Conservation (phyloP, 2,888 invertebrate species). For the Lochmaea capreae region DNA sequence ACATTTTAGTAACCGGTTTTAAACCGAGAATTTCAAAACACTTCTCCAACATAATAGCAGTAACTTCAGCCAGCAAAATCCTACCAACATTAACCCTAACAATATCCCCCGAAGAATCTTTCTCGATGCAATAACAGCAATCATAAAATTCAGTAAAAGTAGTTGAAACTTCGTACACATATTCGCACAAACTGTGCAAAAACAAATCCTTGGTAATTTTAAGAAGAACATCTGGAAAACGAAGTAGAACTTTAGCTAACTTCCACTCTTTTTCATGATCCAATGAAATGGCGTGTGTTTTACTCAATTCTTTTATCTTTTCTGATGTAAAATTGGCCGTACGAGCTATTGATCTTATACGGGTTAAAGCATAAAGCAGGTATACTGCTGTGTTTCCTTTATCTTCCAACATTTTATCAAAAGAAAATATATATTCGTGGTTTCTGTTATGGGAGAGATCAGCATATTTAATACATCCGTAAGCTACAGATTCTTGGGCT, state of each 20-base stretch:
- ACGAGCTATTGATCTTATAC: slow-evolving; percentile 91
- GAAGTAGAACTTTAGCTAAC: slow-evolving; percentile 85
- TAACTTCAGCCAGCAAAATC: slow-evolving; percentile 91
- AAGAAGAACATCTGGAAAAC: slow-evolving; percentile 88
- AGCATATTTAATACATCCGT: slow-evolving; percentile 98
- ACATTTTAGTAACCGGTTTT: slow-evolving; percentile 79
- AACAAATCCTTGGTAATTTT: slow-evolving; percentile 85
- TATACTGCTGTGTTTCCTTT: slow-evolving; percentile 99
- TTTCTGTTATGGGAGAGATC: slow-evolving; percentile 94
- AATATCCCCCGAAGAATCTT: slow-evolving; percentile 84
- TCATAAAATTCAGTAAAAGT: slow-evolving; percentile 98
- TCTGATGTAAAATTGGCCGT: slow-evolving; percentile 77
- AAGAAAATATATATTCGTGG: slow-evolving; percentile 97
- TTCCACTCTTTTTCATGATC: slow-evolving; percentile 96
- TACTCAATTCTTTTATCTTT: slow-evolving; percentile 72
- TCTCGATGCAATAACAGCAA: slow-evolving; percentile 96
- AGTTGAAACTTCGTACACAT: slow-evolving; percentile 92
- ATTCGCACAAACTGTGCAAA: slow-evolving; percentile 92
- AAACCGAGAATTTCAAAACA: slow-evolving; percentile 93
- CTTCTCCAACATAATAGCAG: slow-evolving; percentile 86
- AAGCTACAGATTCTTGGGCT: slow-evolving; percentile 93
- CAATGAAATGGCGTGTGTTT: slow-evolving; percentile 74
- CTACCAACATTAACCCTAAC: slow-evolving; percentile 86
- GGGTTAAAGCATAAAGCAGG: slow-evolving; percentile 91
- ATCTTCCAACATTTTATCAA: slow-evolving; percentile 99